Percentiles rank a stretch among this genome's conserved stretches.
Conservation (phyloP, 2,888 invertebrate genomes). For the Stenichneumon culpator region DNA sequence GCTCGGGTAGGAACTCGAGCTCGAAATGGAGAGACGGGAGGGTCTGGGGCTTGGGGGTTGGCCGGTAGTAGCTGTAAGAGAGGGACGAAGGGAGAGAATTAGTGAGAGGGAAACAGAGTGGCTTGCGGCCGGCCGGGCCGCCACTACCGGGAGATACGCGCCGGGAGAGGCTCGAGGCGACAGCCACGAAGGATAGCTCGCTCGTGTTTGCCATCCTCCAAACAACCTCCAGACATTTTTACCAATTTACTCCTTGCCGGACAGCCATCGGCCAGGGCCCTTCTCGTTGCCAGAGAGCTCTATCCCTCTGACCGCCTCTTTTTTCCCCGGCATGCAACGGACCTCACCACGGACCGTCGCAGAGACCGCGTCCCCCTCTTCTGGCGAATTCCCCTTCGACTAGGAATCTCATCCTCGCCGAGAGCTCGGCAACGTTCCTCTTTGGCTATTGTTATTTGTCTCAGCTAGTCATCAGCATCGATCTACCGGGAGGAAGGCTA, state of each 20-base stretch:
- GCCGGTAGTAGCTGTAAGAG: constrained; percentile 44
- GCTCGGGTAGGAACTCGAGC: constrained; percentile 57
- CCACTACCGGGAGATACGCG: constrained; percentile 26
- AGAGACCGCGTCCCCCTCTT: neutral
- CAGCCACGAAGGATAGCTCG: constrained; percentile 73
- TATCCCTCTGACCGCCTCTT: constrained; percentile 48
- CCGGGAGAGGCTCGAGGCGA: constrained; percentile 62
- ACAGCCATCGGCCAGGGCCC: constrained; percentile 58
- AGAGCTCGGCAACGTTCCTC: constrained; percentile 8
- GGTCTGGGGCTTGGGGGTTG: constrained; percentile 51
- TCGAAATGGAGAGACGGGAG: constrained; percentile 55
- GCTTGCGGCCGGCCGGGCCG: constrained; percentile 61
- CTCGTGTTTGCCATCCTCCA: constrained; percentile 75
- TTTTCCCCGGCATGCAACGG: constrained; percentile 34
- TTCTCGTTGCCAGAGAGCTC: constrained; percentile 26
- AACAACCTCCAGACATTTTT: constrained; percentile 79
- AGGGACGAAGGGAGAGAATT: constrained; percentile 68
- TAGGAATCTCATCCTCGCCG: neutral
- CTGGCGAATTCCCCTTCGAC: neutral
- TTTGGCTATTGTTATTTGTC: neutral
- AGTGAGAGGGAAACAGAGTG: constrained; percentile 68
- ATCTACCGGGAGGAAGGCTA: neutral
- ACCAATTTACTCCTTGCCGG: constrained; percentile 78
- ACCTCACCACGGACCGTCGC: neutral
- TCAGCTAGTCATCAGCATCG: neutral